phyloP scores from a whole-genome alignment of 2,113 vertebrate species.

The Podarcis muralis region DNA sequence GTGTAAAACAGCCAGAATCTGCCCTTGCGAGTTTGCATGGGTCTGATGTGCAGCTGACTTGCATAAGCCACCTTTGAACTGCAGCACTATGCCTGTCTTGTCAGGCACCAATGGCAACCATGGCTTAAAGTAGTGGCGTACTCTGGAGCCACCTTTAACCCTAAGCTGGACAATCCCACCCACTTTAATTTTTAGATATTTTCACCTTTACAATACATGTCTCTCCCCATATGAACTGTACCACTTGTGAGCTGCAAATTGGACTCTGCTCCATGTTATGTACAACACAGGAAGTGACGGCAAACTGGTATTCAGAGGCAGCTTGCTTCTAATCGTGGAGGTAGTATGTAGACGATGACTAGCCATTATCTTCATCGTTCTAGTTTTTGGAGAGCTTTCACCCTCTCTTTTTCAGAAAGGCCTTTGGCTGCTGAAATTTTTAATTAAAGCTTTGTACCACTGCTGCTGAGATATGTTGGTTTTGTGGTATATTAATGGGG shows the following conservation, averaged over 20 bases:
- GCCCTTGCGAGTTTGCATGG: not conserved
- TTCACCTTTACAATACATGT: not conserved
- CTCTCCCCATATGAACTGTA: not conserved
- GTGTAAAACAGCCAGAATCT: not conserved
- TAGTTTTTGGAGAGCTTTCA: not conserved
- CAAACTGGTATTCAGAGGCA: too few species aligned
- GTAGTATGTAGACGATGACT: too few species aligned
- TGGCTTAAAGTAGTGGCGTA: not conserved
- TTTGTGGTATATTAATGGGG: not conserved
- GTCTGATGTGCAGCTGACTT: not conserved
- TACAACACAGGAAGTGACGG: not conserved
- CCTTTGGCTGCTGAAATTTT: not conserved
- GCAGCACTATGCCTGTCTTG: too few species aligned
- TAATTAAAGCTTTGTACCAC: not conserved
- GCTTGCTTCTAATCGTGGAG: too few species aligned
- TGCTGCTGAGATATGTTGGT: not conserved
- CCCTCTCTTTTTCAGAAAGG: not conserved
- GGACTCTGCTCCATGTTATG: too few species aligned
- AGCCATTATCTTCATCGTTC: not conserved
- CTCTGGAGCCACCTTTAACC: not conserved
- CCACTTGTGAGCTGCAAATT: not conserved
- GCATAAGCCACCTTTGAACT: not conserved
- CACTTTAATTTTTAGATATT: not conserved
- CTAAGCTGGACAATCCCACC: not conserved
- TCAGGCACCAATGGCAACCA: not conserved